A percentile compares a stretch with the other conserved stretches of the same genome.
These are phyloP conservation scores for Nothobranchius kuhntae DNA, from an alignment of 2,113 vertebrate genomes.

Conservation along the genomic window DNA sequence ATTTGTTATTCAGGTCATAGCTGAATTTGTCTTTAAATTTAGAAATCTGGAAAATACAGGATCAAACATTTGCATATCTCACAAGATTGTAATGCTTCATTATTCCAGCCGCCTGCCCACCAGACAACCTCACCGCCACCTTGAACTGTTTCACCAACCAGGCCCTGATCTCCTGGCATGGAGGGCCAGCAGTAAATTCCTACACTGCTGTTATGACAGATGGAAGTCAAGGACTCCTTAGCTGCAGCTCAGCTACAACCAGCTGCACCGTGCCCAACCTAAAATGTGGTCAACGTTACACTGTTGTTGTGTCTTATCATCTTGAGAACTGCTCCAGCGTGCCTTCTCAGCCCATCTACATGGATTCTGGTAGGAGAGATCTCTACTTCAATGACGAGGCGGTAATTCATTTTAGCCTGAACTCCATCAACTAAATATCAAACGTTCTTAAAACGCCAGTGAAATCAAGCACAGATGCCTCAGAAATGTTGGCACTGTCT, in stretches of 20 bases:
- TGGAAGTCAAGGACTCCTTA: conserved; percentile 52
- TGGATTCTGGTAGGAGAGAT: conserved; percentile 72
- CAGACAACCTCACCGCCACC: conserved; percentile 45
- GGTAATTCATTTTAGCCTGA: not conserved
- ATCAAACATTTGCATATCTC: not conserved
- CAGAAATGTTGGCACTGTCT: too few relatives aligned
- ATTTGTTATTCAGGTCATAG: not conserved
- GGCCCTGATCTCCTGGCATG: conserved; percentile 72
- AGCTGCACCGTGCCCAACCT: conserved; percentile 68
- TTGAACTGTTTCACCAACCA: conserved; percentile 73
- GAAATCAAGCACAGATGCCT: not conserved
- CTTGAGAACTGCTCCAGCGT: conserved; percentile 67
- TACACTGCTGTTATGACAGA: conserved; percentile 72
- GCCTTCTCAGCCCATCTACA: conserved; percentile 56
- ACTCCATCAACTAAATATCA: not conserved
- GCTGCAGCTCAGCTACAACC: conserved; percentile 67
- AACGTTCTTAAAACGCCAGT: not conserved
- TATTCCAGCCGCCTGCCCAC: conserved; percentile 74
- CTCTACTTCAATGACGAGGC: not conserved
- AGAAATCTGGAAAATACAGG: not conserved
- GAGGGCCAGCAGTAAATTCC: conserved; percentile 35
- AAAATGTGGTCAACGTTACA: conserved; percentile 69
- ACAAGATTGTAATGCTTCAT: not conserved
- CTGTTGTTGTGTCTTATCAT: conserved; percentile 57
- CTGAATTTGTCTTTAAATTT: not conserved